Percentiles rank a stretch among this genome's conserved stretches.
These are phyloP conservation scores for Cyanoliseus patagonus DNA, from an alignment of 2,113 vertebrate species.

Conservation along the genomic window DNA sequence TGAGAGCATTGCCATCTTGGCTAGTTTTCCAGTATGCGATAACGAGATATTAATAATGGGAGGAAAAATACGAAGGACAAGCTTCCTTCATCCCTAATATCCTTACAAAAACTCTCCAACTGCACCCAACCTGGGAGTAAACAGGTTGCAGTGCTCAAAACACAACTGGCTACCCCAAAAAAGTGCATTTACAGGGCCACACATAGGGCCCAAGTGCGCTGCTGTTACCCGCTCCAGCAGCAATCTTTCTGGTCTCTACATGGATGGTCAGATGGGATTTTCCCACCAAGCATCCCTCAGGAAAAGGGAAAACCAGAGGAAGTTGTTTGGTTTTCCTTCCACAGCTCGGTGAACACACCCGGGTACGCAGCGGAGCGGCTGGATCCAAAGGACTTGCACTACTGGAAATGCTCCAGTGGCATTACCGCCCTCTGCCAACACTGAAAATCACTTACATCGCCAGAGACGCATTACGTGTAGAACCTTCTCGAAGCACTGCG, in stretches of 20 bases:
- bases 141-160: not conserved
- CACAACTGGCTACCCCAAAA: not conserved
- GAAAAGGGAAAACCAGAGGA: not conserved
- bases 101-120: constrained; percentile 39
- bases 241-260: not conserved
- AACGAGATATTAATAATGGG: not conserved
- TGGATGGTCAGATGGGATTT: not conserved
- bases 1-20: not conserved
- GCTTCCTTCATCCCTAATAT: not conserved
- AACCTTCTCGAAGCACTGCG: constrained; percentile 40
- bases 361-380: fast-evolving
- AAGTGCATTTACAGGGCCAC: not conserved
- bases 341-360: fast-evolving
- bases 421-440: constrained; percentile 21
- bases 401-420: not conserved
- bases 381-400: not conserved
- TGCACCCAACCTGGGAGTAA: not conserved
- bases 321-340: not conserved
- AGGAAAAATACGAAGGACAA: not conserved
- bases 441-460: not conserved
- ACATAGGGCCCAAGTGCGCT: not conserved
- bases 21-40: not conserved
- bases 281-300: not conserved
- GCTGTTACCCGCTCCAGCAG: not conserved
- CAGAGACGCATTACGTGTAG: not conserved